These are phyloP conservation scores for Lepidochitona cinerea DNA, from an alignment of 2,888 invertebrate genomes.

Conservation along the genomic window DNA sequence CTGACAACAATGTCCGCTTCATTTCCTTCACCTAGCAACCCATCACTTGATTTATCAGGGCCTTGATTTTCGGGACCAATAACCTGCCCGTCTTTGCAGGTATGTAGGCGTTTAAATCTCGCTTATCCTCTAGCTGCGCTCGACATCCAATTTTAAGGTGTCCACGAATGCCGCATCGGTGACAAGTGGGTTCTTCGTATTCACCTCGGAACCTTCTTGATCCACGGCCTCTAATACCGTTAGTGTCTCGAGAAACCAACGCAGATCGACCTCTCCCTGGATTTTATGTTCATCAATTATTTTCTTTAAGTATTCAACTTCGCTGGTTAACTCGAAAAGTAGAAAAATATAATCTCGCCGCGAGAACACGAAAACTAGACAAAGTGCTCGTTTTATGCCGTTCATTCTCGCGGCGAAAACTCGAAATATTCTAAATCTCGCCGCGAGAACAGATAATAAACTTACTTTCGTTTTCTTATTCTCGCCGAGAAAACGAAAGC, in stretches of 20 bases:
- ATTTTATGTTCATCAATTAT: neutral
- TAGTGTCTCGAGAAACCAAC: neutral
- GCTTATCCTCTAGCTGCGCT: neutral
- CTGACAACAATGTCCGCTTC: neutral
- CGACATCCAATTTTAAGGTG: neutral
- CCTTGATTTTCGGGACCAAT: too few relatives aligned
- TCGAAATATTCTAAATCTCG: too few relatives aligned
- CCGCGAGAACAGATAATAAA: too few relatives aligned
- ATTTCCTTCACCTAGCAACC: neutral
- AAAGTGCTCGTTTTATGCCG: too few relatives aligned
- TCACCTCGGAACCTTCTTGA: neutral
- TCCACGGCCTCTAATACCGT: neutral
- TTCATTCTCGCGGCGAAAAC: too few relatives aligned
- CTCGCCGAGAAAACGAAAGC: too few relatives aligned
- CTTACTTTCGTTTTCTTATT: too few relatives aligned
- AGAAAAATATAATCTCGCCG: too few relatives aligned
- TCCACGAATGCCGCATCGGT: neutral
- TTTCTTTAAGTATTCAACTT: neutral
- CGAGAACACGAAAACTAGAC: too few relatives aligned
- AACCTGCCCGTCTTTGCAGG: neutral
- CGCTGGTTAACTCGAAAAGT: neutral
- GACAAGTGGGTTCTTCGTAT: neutral
- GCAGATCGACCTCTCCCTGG: neutral
- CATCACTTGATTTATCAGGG: too few relatives aligned
- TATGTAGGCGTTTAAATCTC: neutral